Percentiles rank a stretch among this genome's conserved stretches.
Conservation (phyloP, 1,140 invertebrate genomes). For the Panagrolaimus sp. region DNA sequence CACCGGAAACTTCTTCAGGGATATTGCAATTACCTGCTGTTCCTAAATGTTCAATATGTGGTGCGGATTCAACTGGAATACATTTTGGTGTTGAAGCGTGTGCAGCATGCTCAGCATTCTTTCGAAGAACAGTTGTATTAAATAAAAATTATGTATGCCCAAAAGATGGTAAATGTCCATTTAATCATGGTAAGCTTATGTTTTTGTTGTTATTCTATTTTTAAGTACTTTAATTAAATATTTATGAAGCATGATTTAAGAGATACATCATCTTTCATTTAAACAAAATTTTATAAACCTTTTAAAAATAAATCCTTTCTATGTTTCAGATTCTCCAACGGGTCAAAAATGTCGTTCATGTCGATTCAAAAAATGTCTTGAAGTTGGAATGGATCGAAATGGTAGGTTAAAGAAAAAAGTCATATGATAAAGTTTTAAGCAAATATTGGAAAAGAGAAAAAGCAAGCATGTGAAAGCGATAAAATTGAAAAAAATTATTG, state of each 20-base stretch:
- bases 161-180: constrained; percentile 30
- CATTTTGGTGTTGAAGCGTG: constrained; percentile 50
- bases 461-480: neutral
- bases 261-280: too few relatives aligned
- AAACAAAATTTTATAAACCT: too few relatives aligned
- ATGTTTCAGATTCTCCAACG: constrained; percentile 38
- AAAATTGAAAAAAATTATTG: neutral
- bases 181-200: constrained; percentile 23
- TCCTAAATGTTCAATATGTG: constrained; percentile 40
- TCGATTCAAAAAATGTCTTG: constrained; percentile 43
- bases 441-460: too few relatives aligned
- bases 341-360: constrained; percentile 46
- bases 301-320: too few relatives aligned
- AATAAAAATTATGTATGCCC: constrained; percentile 42
- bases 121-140: constrained; percentile 40
- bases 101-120: constrained; percentile 39
- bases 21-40: constrained; percentile 14
- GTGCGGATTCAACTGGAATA: constrained; percentile 45
- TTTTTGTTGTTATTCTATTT: too few relatives aligned
- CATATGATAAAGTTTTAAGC: too few relatives aligned
- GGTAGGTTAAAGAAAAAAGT: constrained; percentile 5
- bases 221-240: too few relatives aligned
- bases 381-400: constrained; percentile 39
- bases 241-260: too few relatives aligned
- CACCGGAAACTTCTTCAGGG: neutral